A percentile compares a stretch with the other conserved stretches of the same genome.
phyloP scores from a whole-genome alignment of 2,888 invertebrate species.

The Drosophila greeni region DNA sequence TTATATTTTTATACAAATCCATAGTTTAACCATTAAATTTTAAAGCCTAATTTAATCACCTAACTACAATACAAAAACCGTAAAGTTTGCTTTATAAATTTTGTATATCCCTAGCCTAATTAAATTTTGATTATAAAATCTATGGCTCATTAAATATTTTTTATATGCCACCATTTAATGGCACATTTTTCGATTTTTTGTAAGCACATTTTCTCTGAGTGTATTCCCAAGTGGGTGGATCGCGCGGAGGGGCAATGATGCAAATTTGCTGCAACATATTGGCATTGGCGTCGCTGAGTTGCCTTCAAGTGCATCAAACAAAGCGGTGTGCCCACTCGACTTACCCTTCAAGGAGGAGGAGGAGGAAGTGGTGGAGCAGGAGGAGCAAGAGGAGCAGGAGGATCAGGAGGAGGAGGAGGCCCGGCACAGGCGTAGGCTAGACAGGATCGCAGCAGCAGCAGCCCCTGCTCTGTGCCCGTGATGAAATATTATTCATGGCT shows the following conservation, averaged over 20 bases:
- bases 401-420: not conserved
- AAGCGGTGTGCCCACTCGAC: conserved; percentile 52
- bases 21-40: no score
- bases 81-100: no score
- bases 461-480: conserved; percentile 36
- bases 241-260: conserved; percentile 45
- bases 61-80: no score
- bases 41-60: no score
- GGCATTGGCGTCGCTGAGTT: conserved; percentile 65
- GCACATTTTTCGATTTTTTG: no score
- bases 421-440: conserved; percentile 37
- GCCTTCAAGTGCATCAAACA: conserved; percentile 66
- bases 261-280: conserved; percentile 74
- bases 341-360: conserved; percentile 44
- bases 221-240: conserved; percentile 35
- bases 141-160: no score
- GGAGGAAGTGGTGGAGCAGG: not conserved
- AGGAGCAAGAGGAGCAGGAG: conserved; percentile 2
- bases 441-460: conserved; percentile 14
- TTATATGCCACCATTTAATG: no score
- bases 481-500: conserved; percentile 74
- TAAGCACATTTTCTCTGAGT: no score
- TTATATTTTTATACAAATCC: conserved; percentile 28
- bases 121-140: no score
- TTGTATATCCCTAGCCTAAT: no score